Evolutionary conservation across 2,797 vertebrate species (phyloP).

Genomic region (Manis pentadactyla): DNA sequence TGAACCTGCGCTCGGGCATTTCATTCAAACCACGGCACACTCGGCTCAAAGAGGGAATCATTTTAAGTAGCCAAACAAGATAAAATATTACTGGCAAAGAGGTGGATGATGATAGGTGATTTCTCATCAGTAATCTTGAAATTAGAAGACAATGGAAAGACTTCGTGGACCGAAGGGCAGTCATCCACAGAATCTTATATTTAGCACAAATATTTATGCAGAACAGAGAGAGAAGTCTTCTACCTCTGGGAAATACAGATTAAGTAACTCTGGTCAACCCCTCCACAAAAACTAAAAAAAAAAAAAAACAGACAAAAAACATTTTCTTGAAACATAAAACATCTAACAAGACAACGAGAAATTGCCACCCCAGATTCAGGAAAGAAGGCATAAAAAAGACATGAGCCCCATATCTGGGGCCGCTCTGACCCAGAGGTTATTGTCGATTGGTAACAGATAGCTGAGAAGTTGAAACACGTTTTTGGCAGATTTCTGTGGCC

Average conservation of each 20-base stretch:
- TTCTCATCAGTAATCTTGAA: neutral
- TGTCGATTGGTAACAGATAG: too few relatives aligned
- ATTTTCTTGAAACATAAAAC: neutral
- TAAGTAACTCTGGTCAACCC: neutral
- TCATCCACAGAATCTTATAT: neutral
- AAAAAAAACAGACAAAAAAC: neutral
- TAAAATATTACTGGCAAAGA: neutral
- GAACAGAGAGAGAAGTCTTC: too few relatives aligned
- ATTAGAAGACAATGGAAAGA: neutral
- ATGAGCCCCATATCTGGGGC: accelerated
- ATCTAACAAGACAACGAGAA: neutral
- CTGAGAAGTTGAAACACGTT: neutral
- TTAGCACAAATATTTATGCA: neutral
- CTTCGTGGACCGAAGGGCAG: neutral
- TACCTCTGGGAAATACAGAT: neutral
- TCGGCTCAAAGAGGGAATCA: neutral
- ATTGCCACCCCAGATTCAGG: neutral
- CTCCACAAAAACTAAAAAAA: neutral
- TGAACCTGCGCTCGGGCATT: too few relatives aligned
- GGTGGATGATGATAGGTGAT: neutral
- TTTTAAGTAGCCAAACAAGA: neutral
- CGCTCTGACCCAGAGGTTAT: neutral
- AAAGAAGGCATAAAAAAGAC: too few relatives aligned
- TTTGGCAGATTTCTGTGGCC: neutral
- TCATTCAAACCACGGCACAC: neutral